These are phyloP conservation scores for Myiothlypis coronata DNA, from an alignment of 2,797 vertebrate species.

Conservation along the genomic window DNA sequence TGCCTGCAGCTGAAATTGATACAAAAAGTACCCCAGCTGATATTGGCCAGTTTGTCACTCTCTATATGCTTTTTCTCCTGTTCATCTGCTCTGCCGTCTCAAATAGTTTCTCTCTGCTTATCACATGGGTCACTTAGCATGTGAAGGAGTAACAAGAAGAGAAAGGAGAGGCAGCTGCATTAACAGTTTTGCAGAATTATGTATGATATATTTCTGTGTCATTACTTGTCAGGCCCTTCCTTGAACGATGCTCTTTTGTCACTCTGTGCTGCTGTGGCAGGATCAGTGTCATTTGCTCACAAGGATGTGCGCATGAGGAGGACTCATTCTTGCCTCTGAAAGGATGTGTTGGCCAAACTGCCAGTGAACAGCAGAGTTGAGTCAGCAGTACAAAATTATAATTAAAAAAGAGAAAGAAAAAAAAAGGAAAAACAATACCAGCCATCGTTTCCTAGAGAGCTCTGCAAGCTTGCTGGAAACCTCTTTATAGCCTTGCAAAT, in stretches of 20 bases:
- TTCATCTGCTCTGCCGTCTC: not conserved
- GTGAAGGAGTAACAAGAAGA: not conserved
- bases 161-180: not conserved
- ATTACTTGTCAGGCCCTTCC: not conserved
- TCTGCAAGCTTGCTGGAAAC: not conserved
- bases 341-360: not conserved
- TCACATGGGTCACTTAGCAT: not conserved
- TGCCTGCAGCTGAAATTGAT: not conserved
- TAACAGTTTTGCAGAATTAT: not conserved
- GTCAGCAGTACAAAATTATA: constrained; percentile 14
- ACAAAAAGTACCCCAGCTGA: not conserved
- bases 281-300: not conserved
- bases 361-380: not conserved
- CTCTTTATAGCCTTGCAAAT: constrained; percentile 2
- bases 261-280: not conserved
- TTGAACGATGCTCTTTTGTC: not conserved
- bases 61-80: not conserved
- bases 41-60: not conserved
- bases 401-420: not conserved
- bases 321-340: not conserved
- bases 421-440: not conserved
- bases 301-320: fast-evolving
- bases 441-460: constrained; percentile 5
- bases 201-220: not conserved
- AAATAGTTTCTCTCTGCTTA: not conserved